Base-by-base conservation (phyloP, 2,888 invertebrate species). In the Pristionchus japonicus region DNA sequence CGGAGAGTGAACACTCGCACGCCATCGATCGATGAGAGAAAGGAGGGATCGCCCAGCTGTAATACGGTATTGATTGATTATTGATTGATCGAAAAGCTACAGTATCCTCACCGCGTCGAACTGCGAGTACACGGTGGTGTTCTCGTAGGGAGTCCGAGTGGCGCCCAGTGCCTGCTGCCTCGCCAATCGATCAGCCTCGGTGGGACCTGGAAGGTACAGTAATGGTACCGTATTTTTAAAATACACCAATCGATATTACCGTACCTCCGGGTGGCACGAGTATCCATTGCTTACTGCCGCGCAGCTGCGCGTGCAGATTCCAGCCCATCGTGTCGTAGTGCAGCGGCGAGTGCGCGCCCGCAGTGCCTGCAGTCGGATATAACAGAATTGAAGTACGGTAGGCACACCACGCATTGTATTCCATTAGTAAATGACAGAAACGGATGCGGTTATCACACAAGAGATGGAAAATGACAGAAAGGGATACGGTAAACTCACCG, bases 321-420 rank as follows among this genome's bases (percentile, higher is more conserved):
- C 96, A 97, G 0, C 98, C 98, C 95, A 98, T 99, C 0, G 97
- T 97, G 95, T 99, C 98, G 94, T 96, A 96, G 95, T 99, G 99
- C 90, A 97, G 97, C 2, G 98, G 97, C 0, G 98, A 98, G 94
- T 98, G 97, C 3, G 98, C 97, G 3, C 97, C 97, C 93, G 96
- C 95, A 89, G 96, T 97, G 49, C 98, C 90, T 90, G 23, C n/a
- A 74, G 20, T 40, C n/a, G 37, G 77, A 67, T 70, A 70, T 43
- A 7, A 11, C 67, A 31, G 43, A 43, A 74, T 2, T 2, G 40
- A 2, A 27, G 6, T 82, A 49, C 34, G 43, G 34, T 82, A 82
- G 82, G 23, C 27, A 34, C 31, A 43, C 20, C 23, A n/a, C n/a
- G n/a, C n/a, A n/a, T n/a, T n/a, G n/a, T n/a, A n/a, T n/a, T n/a